phyloP scores from a whole-genome alignment of 2,888 invertebrate species.

The Cantharis rufa region DNA sequence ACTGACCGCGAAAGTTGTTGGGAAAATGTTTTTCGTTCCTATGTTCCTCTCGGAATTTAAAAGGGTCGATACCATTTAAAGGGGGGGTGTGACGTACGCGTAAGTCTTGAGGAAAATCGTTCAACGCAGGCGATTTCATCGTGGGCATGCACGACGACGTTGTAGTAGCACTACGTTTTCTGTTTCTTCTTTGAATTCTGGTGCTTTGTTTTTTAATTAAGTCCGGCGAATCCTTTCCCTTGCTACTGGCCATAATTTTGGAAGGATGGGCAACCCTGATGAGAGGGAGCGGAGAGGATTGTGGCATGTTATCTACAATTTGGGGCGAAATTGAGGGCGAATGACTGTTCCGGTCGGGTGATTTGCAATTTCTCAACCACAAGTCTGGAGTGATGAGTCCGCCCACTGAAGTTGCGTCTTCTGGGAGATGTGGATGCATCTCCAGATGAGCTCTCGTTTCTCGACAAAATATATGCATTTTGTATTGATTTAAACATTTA shows the following conservation, averaged over 20 bases:
- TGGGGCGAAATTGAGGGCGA: constrained; percentile 59
- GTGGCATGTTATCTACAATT: constrained; percentile 34
- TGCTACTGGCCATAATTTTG: constrained; percentile 62
- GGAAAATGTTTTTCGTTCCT: not conserved
- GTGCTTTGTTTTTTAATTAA: constrained; percentile 52
- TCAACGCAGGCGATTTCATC: constrained; percentile 44
- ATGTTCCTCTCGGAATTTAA: constrained; percentile 19
- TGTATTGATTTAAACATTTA: constrained; percentile 93
- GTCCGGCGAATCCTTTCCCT: constrained; percentile 39
- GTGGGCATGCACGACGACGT: constrained; percentile 57
- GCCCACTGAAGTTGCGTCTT: constrained; percentile 39
- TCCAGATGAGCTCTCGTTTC: constrained; percentile 92
- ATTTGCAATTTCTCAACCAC: constrained; percentile 82
- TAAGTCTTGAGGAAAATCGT: constrained; percentile 51
- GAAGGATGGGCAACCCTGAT: constrained; percentile 70
- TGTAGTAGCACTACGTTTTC: constrained; percentile 53
- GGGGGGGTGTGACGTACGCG: constrained; percentile 41
- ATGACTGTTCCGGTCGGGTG: constrained; percentile 54
- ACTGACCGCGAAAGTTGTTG: not conserved
- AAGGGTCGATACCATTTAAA: constrained; percentile 2
- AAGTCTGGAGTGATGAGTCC: constrained; percentile 85
- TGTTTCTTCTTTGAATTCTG: constrained; percentile 56
- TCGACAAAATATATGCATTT: constrained; percentile 95
- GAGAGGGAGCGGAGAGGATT: constrained; percentile 63
- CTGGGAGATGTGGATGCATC: constrained; percentile 75